Base-by-base conservation (phyloP, 2,888 invertebrate species). In the Eupeodes luniger region DNA sequence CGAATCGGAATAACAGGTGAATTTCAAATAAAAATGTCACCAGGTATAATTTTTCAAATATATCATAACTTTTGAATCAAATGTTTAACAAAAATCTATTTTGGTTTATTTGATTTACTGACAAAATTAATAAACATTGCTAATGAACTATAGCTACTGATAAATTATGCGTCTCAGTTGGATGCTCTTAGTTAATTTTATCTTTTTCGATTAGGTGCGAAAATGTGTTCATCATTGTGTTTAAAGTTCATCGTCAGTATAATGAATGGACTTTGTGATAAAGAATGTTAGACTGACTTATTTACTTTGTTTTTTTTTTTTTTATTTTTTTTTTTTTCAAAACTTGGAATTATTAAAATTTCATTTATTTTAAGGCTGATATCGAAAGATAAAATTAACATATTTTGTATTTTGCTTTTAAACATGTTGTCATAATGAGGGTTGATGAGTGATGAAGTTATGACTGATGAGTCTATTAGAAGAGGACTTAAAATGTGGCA, bases 151-250 rank as follows among this genome's bases (percentile, higher is more conserved):
- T 5, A 27, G 27, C 27, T 27, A 27, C 55, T 70, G 70, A 70
- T 70, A 40, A 55, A 40, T 44, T 40, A 70, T 53, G 70, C 36
- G 40, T 19, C 40, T 36, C 40, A 55, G 14, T 70, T 55, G 55
- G 40, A 16, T 70, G 55, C 16, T 55, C 40, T 19, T 55, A 55
- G 14, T 55, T 19, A 55, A 55, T 70, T 70, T 49, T 40, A 55
- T 55, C 55, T 70, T 70, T 19, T 12, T 9, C 9, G 55, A 55
- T 44, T 40, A 55, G 55, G 70, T 70, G 70, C 19, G 55, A 70
- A 69, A 70, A 70, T 40, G 16, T 70, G 40, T 40, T 70, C 40
- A 70, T 70, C 70, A 34, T 55, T 5, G 6, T 40, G 55, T 70
- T 55, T 19, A 70, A 70, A 70, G 70, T 55, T 40, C 70, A 55